Evolutionary conservation across 2,797 vertebrate species (phyloP), one percentile per base, ranked within the genome.

Genomic region (Anguilla pacifica): DNA sequence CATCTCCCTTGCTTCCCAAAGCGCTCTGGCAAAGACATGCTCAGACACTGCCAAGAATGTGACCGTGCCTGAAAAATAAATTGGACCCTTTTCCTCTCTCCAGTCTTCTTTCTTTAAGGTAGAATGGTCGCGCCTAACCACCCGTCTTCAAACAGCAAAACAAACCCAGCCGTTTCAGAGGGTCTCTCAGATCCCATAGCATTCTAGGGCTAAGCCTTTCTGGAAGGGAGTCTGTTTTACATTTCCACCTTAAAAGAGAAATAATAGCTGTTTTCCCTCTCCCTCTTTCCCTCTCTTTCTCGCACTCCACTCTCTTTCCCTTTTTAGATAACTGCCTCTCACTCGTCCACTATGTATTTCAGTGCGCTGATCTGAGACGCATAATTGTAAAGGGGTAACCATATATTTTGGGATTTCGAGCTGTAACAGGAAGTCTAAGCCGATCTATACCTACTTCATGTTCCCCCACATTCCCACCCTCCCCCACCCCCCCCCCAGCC

Each of bases 1-100:
- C 83, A 17, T 83, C 46, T 83, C 90, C 93, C 91, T 91, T 90
- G 90, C 91, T 92, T 93, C 92, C 93, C 91, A 91, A 87, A 89
- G 92, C 90, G 85, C 87, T 90, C 87, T 95, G 94, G 94, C 94
- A 92, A 90, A 89, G 90, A 91, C 89, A 82, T 81, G 91, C 82
- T 9, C 91, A 93, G 92, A 91, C 86, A 87, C 90, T 93, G 95
- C 94, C 95, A 96, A 95, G 94, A 94, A 95, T 94, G 93, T 94
- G 92, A 94, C 93, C 49, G 70, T 83, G 77, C 87, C 88, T 87
- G 87, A 91, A 90, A 89, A 90, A 88, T 86, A 90, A 90, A 89
- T 87, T 79, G 79, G 92, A 93, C 86, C 89, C 91, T 90, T 91
- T 55, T 57, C 35, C 57, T 87, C 59, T 19, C 39, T 61, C 39